Base-by-base conservation (phyloP, 2,888 invertebrate species). In the Acrobasis suavella region DNA sequence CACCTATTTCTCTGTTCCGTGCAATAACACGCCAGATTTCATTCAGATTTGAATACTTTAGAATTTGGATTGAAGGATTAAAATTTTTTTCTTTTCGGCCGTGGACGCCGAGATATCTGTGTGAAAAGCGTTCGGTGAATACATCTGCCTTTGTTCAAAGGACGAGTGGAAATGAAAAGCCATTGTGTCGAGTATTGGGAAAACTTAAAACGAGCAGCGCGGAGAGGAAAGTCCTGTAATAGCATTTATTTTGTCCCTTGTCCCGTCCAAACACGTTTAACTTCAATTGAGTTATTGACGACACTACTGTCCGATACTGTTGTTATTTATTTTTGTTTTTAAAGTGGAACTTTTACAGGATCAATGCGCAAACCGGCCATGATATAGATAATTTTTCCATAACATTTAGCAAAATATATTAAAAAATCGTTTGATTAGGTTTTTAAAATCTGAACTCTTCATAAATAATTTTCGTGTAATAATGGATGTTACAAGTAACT, bases 121-220 rank as follows among this genome's bases (percentile, higher is more conserved):
- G 7, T 14, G 16, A 37, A 39, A 39, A 52, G 52, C 37, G 17
- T 52, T n/a, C 1, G 15, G 50, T 58, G n/a, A 12, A 15, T 50
- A 49, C 12, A 16, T 50, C n/a, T 50, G 38, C 50, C 42, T 42
- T 56, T 42, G 56, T 59, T 38, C 9, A 22, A 51, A 42, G 17
- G 60, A 51, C 16, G 50, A 51, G 56, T 64, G 65, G 65, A 64
- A 68, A 66, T 68, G 66, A 66, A 65, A 64, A 63, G 46, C 62
- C 63, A 64, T 65, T 68, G 64, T 65, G 62, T 50, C 15, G 63
- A 64, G 64, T 66, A 66, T 68, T 46, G 64, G 60, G 52, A 60
- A 60, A 46, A 46, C 14, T 46, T 46, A n/a, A 46, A 60, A 39
- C 39, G 60, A 52, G 22, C 50, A 42, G 51, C n/a, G 37, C 1